phyloP scores from a whole-genome alignment of 2,888 invertebrate genomes.

The Phyllotreta striolata region DNA sequence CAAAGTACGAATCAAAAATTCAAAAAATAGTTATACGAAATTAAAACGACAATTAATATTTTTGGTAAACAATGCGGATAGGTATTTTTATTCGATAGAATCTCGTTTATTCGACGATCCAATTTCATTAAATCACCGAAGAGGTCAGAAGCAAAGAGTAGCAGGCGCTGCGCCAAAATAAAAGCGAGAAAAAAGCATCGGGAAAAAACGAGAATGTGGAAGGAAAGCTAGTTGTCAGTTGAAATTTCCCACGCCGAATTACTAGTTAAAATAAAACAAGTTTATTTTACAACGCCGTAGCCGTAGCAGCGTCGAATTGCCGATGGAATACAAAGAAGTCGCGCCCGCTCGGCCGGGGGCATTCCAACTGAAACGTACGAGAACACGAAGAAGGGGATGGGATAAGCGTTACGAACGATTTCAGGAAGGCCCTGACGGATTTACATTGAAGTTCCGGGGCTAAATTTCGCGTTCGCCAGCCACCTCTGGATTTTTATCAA shows the following conservation, averaged over 20 bases:
- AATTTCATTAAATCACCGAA: conserved; percentile 14
- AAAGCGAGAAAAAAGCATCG: neutral
- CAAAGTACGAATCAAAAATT: no score
- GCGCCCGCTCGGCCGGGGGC: conserved; percentile 7
- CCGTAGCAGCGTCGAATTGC: conserved; percentile 20
- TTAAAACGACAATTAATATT: neutral
- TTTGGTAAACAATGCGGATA: neutral
- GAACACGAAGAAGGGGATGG: neutral
- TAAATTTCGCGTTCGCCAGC: conserved; percentile 2
- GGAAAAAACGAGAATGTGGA: conserved; percentile 6
- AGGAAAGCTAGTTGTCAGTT: conserved; percentile 27
- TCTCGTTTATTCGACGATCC: conserved; percentile 8
- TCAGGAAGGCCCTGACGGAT: conserved; percentile 18
- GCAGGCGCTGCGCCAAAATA: conserved; percentile 7
- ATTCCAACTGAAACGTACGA: conserved; percentile 15
- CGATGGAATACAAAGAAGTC: conserved; percentile 35
- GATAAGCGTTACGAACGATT: conserved; percentile 18
- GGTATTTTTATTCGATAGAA: neutral
- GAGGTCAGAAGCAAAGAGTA: conserved; percentile 13
- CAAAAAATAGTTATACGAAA: no score
- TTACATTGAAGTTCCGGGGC: conserved; percentile 16
- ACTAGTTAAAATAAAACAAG: conserved; percentile 35
- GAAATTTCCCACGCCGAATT: conserved; percentile 29
- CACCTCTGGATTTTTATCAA: neutral
- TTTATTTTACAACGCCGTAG: conserved; percentile 32